These are phyloP conservation scores for Sarcophaga peregrina DNA, from an alignment of 1,140 invertebrate genomes.

Conservation along the genomic window DNA sequence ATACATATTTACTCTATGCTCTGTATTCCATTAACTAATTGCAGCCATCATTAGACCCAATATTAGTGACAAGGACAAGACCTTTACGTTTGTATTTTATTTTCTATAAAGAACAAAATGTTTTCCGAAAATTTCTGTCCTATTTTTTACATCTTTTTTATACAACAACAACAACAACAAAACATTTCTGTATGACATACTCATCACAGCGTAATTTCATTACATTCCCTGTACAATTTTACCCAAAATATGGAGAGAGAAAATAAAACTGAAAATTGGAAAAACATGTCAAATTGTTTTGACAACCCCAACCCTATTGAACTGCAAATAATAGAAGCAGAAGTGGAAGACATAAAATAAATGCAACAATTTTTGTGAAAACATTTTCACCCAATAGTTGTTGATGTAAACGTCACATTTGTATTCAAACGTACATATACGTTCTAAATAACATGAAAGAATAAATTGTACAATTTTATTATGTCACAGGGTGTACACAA, in stretches of 20 bases:
- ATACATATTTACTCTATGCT: neutral
- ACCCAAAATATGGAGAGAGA: neutral
- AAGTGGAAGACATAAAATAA: neutral
- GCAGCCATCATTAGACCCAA: neutral
- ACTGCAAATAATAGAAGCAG: too few relatives aligned
- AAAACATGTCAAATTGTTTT: constrained; percentile 27
- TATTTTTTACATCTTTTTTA: neutral
- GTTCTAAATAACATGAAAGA: neutral
- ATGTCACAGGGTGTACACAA: neutral
- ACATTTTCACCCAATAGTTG: constrained; percentile 3
- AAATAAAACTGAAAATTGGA: neutral
- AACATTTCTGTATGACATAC: neutral
- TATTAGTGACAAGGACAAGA: constrained; percentile 19
- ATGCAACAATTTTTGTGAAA: neutral
- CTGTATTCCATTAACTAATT: constrained; percentile 32
- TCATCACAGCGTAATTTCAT: constrained; percentile 26
- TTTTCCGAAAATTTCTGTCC: neutral
- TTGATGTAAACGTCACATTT: constrained; percentile 1
- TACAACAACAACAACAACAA: neutral
- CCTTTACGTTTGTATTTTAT: neutral
- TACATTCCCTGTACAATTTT: neutral
- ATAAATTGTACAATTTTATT: constrained; percentile 14
- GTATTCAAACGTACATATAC: neutral
- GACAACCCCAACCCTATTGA: neutral
- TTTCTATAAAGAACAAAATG: constrained; percentile 18